Evolutionary conservation across 2,888 invertebrate genomes (phyloP), one percentile per base, ranked within the genome.

Genomic region (Lymantria dispar): DNA sequence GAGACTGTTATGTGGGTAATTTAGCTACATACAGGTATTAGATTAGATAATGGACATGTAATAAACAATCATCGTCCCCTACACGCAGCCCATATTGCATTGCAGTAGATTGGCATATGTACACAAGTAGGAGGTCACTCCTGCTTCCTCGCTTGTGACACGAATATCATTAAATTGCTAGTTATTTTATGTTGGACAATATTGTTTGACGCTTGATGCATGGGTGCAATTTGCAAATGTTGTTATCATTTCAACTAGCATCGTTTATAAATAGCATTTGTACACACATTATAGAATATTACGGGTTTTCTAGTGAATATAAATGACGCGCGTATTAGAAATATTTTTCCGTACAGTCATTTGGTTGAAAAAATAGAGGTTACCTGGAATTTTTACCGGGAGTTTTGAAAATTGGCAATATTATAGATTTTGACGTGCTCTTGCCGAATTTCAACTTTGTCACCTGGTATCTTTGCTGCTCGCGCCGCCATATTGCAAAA

Each of bases 11-110:
- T 40, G 15, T 40, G 13, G 40, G 13, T 14, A 40, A 40, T 14
- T 40, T 40, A 40, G 13, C 12, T 40, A 13, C 8, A 40, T 39
- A 52, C 33, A 45, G 33, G 42, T 52, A 58, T 56, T 50, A 48
- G 45, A 48, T 48, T 33, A 46, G 46, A 45, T 55, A 62, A 47
- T 52, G 51, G 62, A 43, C 13, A 12, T 53, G 53, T 46, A 52
- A 45, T 41, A 52, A 50, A 50, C 48, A 48, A 50, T 43, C 43
- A 40, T 43, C 33, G 45, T 53, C 43, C 52, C 42, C 43, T 43
- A 43, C 66, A 58, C 49, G 58, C 62, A 46, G 54, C 51, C 44
- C 31, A 43, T 43, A 45, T 3, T 48, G 47, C 50, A 49, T 31
- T 40, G 13, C 14, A 40, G 9, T 40, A 40, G 15, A 40, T 40